Evolutionary conservation across 2,888 invertebrate species (phyloP).

Genomic region (Cactoblastis cactorum): DNA sequence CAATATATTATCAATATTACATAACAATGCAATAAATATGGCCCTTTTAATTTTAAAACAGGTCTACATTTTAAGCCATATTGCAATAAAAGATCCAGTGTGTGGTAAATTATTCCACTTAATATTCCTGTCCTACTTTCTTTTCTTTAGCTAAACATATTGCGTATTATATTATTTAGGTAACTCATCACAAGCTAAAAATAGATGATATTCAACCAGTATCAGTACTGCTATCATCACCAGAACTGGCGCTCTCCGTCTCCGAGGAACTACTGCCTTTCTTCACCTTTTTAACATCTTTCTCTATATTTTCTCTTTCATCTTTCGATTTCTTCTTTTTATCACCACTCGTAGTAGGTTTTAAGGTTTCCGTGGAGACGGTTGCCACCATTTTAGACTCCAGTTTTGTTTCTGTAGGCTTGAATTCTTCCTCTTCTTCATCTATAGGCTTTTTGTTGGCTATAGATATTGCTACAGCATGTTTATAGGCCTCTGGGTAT

Average conservation of each 20-base stretch:
- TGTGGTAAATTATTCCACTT: no score
- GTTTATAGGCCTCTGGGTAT: constrained; percentile 83
- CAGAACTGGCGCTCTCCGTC: constrained; percentile 81
- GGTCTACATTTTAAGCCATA: no score
- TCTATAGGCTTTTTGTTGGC: constrained; percentile 62
- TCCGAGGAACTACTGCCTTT: constrained; percentile 79
- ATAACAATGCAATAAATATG: no score
- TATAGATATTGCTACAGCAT: constrained; percentile 75
- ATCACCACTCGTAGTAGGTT: constrained; percentile 55
- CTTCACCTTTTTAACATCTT: constrained; percentile 36
- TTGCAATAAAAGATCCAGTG: no score
- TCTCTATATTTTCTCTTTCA: constrained; percentile 37
- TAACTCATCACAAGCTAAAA: not conserved
- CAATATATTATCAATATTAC: not conserved
- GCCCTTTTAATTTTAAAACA: no score
- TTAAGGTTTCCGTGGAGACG: constrained; percentile 68
- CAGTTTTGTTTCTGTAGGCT: constrained; percentile 38
- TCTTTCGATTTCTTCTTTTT: constrained; percentile 47
- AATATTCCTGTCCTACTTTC: no score
- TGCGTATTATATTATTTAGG: not conserved
- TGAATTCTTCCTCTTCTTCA: constrained; percentile 60
- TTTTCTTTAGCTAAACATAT: no score
- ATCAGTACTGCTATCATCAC: constrained; percentile 83
- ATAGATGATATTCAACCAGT: constrained; percentile 55
- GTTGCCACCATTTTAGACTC: constrained; percentile 71